Percentiles rank a stretch among this genome's conserved stretches.
Conservation (phyloP, 2,113 vertebrate species). For the Chinchilla lanigera region DNA sequence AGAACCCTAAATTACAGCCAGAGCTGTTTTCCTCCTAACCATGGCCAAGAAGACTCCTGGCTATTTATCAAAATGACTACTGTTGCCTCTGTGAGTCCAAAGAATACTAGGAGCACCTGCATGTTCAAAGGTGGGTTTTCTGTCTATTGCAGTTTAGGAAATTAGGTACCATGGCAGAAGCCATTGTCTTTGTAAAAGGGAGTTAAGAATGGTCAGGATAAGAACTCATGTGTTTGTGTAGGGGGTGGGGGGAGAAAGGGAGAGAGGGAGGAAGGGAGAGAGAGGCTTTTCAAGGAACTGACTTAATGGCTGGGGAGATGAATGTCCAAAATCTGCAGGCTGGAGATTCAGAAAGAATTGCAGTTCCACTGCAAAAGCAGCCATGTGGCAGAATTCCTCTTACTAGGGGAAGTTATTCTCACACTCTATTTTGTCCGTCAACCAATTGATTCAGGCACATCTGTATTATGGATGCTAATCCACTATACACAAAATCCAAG, state of each 20-base stretch:
- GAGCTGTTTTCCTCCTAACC: not conserved
- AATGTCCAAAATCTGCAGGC: not conserved
- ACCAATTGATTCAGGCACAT: not conserved
- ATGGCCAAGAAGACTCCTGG: not conserved
- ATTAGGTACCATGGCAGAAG: not conserved
- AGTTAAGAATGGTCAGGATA: not conserved
- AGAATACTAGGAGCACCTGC: too few relatives aligned
- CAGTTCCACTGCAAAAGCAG: not conserved
- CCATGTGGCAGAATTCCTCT: not conserved
- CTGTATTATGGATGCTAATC: not conserved
- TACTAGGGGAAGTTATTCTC: not conserved
- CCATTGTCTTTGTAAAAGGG: not conserved
- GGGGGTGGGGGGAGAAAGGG: accelerated
- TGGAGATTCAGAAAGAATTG: not conserved
- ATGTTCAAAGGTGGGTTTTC: not conserved
- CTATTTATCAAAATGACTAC: not conserved
- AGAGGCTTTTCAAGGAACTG: not conserved
- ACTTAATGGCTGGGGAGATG: not conserved
- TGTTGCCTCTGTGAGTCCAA: not conserved
- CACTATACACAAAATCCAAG: not conserved
- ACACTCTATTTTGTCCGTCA: not conserved
- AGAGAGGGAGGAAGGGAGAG: not conserved
- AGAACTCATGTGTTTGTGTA: too few relatives aligned
- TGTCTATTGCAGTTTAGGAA: not conserved
- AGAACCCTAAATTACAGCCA: not conserved